Evolutionary conservation across 2,113 vertebrate species (phyloP).

Genomic region (Sceloporus tristichus): DNA sequence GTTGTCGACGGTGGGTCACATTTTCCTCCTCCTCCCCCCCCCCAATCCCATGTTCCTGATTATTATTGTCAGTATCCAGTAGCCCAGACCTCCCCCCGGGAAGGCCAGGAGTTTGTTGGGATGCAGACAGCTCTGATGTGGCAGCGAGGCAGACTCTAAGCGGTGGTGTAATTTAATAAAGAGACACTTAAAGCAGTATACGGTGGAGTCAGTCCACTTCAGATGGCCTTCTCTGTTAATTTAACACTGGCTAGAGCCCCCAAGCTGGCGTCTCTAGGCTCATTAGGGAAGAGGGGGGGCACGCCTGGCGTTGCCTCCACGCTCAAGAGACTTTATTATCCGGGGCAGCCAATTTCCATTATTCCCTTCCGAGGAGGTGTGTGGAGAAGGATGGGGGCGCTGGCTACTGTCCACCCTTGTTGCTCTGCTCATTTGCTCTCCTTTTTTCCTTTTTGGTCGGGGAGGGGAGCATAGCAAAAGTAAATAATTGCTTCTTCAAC

Average conservation of each 20-base stretch:
- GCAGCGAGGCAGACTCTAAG: constrained; percentile 75
- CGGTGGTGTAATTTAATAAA: constrained; percentile 78
- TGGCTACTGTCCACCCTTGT: constrained; percentile 55
- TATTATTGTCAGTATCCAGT: constrained; percentile 65
- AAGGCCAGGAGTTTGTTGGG: constrained; percentile 69
- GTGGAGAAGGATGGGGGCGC: constrained; percentile 37
- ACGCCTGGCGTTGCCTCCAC: constrained; percentile 58
- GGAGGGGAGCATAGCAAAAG: constrained; percentile 61
- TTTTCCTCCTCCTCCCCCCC: constrained; percentile 2
- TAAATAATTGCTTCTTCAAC: constrained; percentile 77
- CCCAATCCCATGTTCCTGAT: constrained; percentile 18
- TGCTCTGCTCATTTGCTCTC: constrained; percentile 67
- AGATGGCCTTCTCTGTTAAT: constrained; percentile 76
- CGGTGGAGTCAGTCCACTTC: constrained; percentile 75
- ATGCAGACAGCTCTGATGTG: constrained; percentile 75
- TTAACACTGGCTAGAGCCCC: constrained; percentile 76
- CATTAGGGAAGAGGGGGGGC: constrained; percentile 70
- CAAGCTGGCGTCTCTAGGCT: constrained; percentile 76
- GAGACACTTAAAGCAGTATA: constrained; percentile 79
- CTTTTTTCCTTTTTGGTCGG: constrained; percentile 16
- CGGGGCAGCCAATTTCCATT: constrained; percentile 70
- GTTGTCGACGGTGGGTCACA: constrained; percentile 28
- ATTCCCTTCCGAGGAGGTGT: constrained; percentile 50
- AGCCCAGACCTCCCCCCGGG: constrained; percentile 58
- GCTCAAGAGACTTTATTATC: constrained; percentile 71